Evolutionary conservation across 2,888 invertebrate genomes (phyloP), one percentile per base, ranked within the genome.

Genomic region (Tuta absoluta): DNA sequence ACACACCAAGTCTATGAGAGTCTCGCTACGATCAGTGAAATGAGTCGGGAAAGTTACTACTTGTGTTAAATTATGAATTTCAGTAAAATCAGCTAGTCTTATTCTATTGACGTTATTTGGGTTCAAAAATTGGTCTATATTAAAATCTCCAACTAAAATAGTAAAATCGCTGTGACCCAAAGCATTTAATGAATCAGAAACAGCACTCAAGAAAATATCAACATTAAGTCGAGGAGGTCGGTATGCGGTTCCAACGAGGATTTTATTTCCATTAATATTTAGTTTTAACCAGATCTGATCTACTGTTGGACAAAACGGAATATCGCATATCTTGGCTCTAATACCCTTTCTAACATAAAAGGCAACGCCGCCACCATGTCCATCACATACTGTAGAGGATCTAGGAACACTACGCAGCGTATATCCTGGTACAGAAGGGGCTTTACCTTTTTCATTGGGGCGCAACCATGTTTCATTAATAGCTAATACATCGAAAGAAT

Each of bases 381-480:
- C 49, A 28, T 17, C 24, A 17, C 49, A 19, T 7, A 58, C 38
- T 1, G 37, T 28, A n/a, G 33, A 37, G 8, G 62, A 28, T 12
- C 62, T 17, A 48, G 62, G 62, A 12, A 24, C 17, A 51, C 49
- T 48, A 12, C 48, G 62, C n/a, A 62, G 12, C 8, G 33, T 62
- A 33, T 49, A 62, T 45, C 51, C 62, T 2, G 62, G 45, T 19
- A 62, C 8, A 33, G 49, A 24, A 14, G 60, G 45, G 24, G 60
- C 60, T 60, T 60, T 60, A 2, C 17, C 60, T 37, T 60, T 45
- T n/a, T 60, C 24, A 45, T 24, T 24, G 1, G 45, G 41, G 1
- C 24, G 41, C 45, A 60, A 45, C 60, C 60, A 60, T 14, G 60
- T 60, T 24, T 60, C 60, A 45, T 60, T 60, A 11, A 60, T 45